Conservation (phyloP, 1,140 invertebrate genomes). For the Trichonephila clavipes region DNA sequence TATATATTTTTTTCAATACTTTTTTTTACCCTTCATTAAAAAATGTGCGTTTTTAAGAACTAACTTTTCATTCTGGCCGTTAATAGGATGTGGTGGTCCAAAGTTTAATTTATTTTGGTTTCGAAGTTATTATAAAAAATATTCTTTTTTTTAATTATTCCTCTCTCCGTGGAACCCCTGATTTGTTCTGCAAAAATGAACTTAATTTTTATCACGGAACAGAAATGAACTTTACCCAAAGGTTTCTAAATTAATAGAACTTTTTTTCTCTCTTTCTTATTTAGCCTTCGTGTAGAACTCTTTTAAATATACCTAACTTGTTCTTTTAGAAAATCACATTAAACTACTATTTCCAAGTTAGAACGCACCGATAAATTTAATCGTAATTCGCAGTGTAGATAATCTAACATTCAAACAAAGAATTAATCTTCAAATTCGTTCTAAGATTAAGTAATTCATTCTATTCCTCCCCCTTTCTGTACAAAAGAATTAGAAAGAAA, state of each 20-base stretch:
- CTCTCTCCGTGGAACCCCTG: slow-evolving; percentile 4
- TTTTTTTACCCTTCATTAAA: slow-evolving; percentile 55
- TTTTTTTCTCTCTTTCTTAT: not conserved
- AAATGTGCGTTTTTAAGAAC: slow-evolving; percentile 73
- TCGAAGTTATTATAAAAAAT: slow-evolving; percentile 52
- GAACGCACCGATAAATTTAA: not conserved
- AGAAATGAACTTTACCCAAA: slow-evolving; percentile 4
- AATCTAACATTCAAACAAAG: not conserved
- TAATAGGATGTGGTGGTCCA: slow-evolving; percentile 62
- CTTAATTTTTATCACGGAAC: slow-evolving; percentile 76
- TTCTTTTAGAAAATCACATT: not conserved
- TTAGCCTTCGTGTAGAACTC: not conserved
- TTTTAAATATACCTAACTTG: not conserved
- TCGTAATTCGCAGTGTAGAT: slow-evolving; percentile 4
- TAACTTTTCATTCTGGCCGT: slow-evolving; percentile 67
- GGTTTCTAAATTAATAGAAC: slow-evolving; percentile 46
- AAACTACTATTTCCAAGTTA: not conserved
- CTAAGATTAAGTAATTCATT: not conserved
- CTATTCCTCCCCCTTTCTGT: not conserved
- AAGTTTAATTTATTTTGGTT: slow-evolving; percentile 76
- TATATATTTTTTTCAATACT: slow-evolving; percentile 46
- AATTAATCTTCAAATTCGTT: not conserved
- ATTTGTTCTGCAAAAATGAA: slow-evolving; percentile 64
- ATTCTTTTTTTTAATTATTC: not conserved
- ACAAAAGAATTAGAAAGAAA: not conserved